Conservation (phyloP, 2,888 invertebrate species). For the Ischnus inquisitorius region DNA sequence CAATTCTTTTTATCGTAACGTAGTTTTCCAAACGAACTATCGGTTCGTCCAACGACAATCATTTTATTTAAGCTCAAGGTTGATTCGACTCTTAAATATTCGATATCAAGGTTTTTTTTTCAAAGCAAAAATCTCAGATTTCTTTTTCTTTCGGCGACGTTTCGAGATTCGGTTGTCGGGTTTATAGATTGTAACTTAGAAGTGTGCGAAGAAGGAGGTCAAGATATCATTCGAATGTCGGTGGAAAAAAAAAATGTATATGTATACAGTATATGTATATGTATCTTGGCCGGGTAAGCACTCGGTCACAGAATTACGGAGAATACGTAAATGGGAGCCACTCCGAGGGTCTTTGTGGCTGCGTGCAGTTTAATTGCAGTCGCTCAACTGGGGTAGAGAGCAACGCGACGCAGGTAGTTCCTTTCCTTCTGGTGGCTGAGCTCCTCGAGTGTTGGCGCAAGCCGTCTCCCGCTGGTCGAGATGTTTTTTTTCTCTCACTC, state of each 20-base stretch:
- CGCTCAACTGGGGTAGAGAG: slow-evolving; percentile 44
- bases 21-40: no score
- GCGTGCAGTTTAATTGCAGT: slow-evolving; percentile 67
- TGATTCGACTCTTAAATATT: no score
- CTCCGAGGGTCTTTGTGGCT: slow-evolving; percentile 65
- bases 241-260: background rate
- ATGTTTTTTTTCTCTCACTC: slow-evolving; percentile 37
- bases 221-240: background rate
- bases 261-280: no score
- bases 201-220: background rate
- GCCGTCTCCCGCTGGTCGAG: slow-evolving; percentile 24
- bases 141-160: no score
- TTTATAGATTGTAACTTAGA: background rate
- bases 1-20: no score
- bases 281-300: slow-evolving; percentile 21
- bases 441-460: slow-evolving; percentile 58
- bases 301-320: slow-evolving; percentile 51
- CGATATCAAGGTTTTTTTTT: no score
- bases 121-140: no score
- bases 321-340: slow-evolving; percentile 60
- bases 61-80: no score
- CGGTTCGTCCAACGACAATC: no score
- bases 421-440: slow-evolving; percentile 51
- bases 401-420: slow-evolving; percentile 50
- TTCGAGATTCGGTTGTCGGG: background rate